These are phyloP conservation scores for Calliopsis andreniformis DNA, from an alignment of 1,140 invertebrate genomes.

Conservation along the genomic window DNA sequence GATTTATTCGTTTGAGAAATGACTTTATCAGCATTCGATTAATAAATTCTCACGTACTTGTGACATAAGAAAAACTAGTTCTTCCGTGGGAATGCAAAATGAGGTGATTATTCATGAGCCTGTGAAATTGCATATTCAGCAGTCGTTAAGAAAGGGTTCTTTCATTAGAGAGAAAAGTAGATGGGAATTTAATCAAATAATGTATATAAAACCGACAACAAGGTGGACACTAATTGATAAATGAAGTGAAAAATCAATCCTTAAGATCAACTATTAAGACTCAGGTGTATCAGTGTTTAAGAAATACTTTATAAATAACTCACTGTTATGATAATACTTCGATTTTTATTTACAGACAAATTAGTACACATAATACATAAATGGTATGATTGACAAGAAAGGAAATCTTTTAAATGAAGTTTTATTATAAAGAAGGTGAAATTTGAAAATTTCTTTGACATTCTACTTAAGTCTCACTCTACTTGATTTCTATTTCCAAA, in stretches of 20 bases:
- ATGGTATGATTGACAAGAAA: no score
- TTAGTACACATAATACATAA: no score
- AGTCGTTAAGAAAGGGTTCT: slow-evolving; percentile 7
- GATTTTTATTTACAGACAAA: no score
- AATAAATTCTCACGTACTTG: slow-evolving; percentile 19
- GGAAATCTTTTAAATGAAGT: no score
- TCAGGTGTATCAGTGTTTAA: no score
- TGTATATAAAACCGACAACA: neutral
- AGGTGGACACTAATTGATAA: neutral
- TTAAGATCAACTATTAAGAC: no score
- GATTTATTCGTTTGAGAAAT: slow-evolving; percentile 7
- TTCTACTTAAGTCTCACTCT: no score
- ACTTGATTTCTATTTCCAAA: no score
- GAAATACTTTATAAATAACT: no score
- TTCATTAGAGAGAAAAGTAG: slow-evolving; percentile 4
- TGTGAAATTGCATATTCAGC: slow-evolving; percentile 17
- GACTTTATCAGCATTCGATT: neutral
- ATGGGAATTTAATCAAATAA: slow-evolving; percentile 1
- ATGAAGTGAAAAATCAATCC: neutral
- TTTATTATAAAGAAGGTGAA: no score
- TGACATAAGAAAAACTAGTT: slow-evolving; percentile 17
- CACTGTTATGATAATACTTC: no score
- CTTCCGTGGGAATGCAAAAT: slow-evolving; percentile 13
- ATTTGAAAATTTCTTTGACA: no score
- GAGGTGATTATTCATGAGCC: slow-evolving; percentile 23